These are phyloP conservation scores for Chaetorhynchus papuensis DNA, from an alignment of 2,113 vertebrate species.

Conservation along the genomic window DNA sequence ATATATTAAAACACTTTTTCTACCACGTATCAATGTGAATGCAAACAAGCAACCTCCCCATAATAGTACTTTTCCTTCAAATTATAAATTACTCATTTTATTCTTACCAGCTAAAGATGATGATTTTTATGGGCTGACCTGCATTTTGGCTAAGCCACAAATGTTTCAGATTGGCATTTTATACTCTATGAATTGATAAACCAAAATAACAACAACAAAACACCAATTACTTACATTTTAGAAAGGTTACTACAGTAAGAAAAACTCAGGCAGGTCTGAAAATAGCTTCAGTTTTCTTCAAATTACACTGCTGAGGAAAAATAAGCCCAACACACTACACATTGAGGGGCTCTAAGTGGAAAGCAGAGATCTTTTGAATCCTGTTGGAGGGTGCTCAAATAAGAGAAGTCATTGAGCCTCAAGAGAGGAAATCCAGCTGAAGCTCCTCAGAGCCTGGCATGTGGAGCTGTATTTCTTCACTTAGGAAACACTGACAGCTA, in stretches of 20 bases:
- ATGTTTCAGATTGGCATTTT: background rate
- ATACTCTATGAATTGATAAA: background rate
- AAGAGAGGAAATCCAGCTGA: background rate
- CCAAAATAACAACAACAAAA: background rate
- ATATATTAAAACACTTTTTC: background rate
- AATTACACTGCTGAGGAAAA: background rate
- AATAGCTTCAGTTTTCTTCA: background rate
- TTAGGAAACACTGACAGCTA: conserved; percentile 4
- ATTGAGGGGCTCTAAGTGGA: background rate
- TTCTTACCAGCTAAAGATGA: background rate
- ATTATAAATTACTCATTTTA: background rate
- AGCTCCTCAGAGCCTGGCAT: background rate
- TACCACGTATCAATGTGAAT: background rate
- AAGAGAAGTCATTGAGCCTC: background rate
- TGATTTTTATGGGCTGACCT: background rate
- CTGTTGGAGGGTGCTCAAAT: background rate
- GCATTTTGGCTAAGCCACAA: background rate
- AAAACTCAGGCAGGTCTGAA: background rate
- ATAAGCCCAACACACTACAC: background rate
- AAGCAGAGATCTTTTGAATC: background rate
- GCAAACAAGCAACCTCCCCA: background rate
- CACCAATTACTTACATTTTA: background rate
- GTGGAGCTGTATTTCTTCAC: background rate
- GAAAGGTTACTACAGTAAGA: background rate
- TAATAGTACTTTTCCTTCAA: background rate